phyloP scores from a whole-genome alignment of 2,797 vertebrate species.

The Ceryle rudis region DNA sequence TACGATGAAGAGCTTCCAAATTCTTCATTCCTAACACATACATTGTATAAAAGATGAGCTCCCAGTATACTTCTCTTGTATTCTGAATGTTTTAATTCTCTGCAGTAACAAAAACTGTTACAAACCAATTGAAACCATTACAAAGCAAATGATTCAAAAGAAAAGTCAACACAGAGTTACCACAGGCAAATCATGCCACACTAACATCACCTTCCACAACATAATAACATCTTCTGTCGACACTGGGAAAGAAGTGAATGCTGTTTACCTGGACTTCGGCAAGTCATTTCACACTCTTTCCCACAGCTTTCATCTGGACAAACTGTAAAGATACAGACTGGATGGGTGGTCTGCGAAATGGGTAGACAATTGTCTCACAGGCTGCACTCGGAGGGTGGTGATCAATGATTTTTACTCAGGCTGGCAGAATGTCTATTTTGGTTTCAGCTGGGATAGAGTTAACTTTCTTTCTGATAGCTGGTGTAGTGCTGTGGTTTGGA shows the following conservation, averaged over 20 bases:
- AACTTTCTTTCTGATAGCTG: not conserved
- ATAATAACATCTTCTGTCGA: not conserved
- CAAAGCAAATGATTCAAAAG: not conserved
- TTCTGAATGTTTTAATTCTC: not conserved
- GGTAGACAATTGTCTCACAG: no score
- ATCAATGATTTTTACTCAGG: no score
- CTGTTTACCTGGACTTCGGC: not conserved
- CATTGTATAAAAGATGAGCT: not conserved
- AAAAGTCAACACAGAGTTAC: not conserved
- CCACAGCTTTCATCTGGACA: no score
- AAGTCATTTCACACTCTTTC: not conserved
- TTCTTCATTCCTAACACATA: not conserved
- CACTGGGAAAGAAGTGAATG: not conserved
- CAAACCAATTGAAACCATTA: not conserved
- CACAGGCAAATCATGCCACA: not conserved
- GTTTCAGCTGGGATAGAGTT: no score
- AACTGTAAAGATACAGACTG: no score
- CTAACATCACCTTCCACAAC: not conserved
- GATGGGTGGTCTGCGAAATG: no score
- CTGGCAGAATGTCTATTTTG: no score
- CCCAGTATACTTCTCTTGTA: not conserved
- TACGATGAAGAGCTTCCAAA: not conserved
- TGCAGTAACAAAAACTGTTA: not conserved
- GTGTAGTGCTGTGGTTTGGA: not conserved
- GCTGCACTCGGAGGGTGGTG: no score